phyloP scores from a whole-genome alignment of 1,140 invertebrate species.

The Ceratina calcarata region DNA sequence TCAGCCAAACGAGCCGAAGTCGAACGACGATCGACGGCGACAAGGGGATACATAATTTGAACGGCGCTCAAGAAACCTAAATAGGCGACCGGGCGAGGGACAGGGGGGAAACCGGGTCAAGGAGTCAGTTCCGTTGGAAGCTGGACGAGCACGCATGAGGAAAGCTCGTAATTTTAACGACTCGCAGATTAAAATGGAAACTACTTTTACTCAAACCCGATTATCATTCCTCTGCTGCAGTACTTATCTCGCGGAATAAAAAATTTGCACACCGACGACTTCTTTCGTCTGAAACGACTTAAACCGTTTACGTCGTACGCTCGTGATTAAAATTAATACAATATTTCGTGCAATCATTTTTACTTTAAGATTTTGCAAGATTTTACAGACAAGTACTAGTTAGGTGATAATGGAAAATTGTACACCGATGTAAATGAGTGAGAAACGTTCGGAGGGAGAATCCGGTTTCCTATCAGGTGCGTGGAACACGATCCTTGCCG shows the following conservation, averaged over 20 bases:
- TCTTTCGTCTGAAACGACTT: too few species aligned
- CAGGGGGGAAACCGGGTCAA: not conserved
- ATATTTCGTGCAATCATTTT: too few species aligned
- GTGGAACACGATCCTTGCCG: not conserved
- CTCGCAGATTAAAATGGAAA: conserved; percentile 22
- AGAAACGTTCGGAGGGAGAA: not conserved
- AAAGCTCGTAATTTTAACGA: conserved; percentile 23
- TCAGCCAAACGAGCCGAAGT: not conserved
- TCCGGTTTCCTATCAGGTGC: not conserved
- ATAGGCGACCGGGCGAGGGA: not conserved
- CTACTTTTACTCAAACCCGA: not conserved
- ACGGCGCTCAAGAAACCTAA: conserved; percentile 6
- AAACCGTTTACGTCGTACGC: too few species aligned
- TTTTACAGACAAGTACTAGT: too few species aligned
- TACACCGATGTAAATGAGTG: too few species aligned
- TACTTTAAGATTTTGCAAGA: too few species aligned
- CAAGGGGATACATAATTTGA: not conserved
- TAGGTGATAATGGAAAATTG: too few species aligned
- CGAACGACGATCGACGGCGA: conserved; percentile 15
- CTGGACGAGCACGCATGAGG: conserved; percentile 10
- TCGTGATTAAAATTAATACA: too few species aligned
- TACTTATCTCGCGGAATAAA: too few species aligned
- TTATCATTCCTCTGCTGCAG: not conserved
- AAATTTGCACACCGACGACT: too few species aligned
- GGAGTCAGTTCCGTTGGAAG: not conserved